Percentiles rank a stretch among this genome's conserved stretches.
These are phyloP conservation scores for Chondrosia reniformis DNA, from an alignment of 37 sponge, comb jelly and placozoan genomes.

Conservation along the genomic window DNA sequence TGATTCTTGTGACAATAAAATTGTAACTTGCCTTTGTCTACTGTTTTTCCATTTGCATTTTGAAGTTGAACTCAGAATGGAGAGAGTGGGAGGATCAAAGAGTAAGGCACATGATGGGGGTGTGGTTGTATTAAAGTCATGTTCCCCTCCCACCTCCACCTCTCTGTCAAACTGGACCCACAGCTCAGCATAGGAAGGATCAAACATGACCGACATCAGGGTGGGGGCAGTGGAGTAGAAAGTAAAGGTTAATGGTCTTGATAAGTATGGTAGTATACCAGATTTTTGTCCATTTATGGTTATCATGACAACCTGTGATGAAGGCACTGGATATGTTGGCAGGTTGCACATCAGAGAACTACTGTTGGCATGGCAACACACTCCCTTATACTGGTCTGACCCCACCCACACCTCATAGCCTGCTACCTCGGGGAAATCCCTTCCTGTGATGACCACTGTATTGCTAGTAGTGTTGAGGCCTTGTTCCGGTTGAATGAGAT, in stretches of 20 bases:
- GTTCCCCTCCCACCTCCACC: conserved; percentile 67
- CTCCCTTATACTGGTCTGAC: neutral
- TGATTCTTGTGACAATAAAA: conserved; percentile 17
- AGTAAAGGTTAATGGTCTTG: conserved; percentile 23
- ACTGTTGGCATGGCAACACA: conserved; percentile 22
- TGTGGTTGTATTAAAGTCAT: neutral
- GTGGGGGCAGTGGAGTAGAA: conserved; percentile 55
- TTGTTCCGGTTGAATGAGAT: conserved; percentile 34
- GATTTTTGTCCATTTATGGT: conserved; percentile 43
- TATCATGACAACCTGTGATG: neutral
- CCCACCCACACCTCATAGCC: conserved; percentile 30
- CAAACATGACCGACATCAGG: neutral
- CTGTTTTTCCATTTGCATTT: conserved; percentile 61
- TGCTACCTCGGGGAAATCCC: conserved; percentile 29
- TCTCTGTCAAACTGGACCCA: conserved; percentile 60
- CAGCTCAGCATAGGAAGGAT: conserved; percentile 38
- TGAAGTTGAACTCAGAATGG: conserved; percentile 24
- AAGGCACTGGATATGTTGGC: conserved; percentile 17
- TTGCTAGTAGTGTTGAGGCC: conserved; percentile 25
- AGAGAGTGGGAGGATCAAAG: conserved; percentile 22
- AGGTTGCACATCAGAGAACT: conserved; percentile 29
- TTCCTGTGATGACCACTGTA: conserved; percentile 15
- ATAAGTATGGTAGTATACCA: conserved; percentile 13
- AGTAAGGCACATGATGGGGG: conserved; percentile 25
- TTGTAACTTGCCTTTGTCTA: conserved; percentile 42